A percentile compares a stretch with the other conserved stretches of the same genome.
Conservation (phyloP, 2,797 vertebrate genomes). For the Lindbergichthys nudifrons region DNA sequence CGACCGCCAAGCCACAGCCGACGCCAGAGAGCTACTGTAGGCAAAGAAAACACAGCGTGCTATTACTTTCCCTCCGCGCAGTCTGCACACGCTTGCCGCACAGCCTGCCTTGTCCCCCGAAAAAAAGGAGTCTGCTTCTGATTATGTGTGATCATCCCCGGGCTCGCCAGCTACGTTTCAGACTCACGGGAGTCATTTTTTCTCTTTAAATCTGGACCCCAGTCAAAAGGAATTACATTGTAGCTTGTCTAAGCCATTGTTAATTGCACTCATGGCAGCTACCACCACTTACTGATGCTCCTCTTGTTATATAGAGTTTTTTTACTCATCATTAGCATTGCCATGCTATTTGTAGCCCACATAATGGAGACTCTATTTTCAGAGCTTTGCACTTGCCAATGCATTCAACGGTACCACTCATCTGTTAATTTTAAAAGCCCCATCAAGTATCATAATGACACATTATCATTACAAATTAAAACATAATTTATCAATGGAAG, state of each 20-base stretch:
- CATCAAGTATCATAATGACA: conserved; percentile 25
- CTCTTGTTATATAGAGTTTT: conserved; percentile 37
- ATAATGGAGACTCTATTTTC: conserved; percentile 29
- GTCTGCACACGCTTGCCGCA: conserved; percentile 66
- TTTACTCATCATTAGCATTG: conserved; percentile 34
- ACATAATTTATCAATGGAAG: conserved; percentile 38
- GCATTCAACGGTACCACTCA: conserved; percentile 19
- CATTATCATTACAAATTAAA: conserved; percentile 23
- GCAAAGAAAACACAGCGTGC: conserved; percentile 80
- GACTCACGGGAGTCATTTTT: conserved; percentile 63
- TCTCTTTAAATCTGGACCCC: conserved; percentile 59
- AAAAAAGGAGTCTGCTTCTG: conserved; percentile 79
- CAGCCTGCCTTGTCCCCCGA: conserved; percentile 45
- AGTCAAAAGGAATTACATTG: conserved; percentile 73
- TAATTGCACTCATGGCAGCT: conserved; percentile 72
- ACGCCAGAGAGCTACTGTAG: conserved; percentile 81
- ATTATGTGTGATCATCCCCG: conserved; percentile 82
- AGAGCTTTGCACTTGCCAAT: conserved; percentile 13
- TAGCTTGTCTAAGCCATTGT: conserved; percentile 72
- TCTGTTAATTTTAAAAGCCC: conserved; percentile 29
- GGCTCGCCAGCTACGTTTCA: conserved; percentile 77
- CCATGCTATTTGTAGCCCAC: conserved; percentile 20
- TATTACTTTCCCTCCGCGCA: conserved; percentile 72
- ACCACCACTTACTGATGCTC: conserved; percentile 47
- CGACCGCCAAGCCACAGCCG: conserved; percentile 80